Conservation (phyloP, 2,797 vertebrate species). For the Parotocinclus haroldoi region DNA sequence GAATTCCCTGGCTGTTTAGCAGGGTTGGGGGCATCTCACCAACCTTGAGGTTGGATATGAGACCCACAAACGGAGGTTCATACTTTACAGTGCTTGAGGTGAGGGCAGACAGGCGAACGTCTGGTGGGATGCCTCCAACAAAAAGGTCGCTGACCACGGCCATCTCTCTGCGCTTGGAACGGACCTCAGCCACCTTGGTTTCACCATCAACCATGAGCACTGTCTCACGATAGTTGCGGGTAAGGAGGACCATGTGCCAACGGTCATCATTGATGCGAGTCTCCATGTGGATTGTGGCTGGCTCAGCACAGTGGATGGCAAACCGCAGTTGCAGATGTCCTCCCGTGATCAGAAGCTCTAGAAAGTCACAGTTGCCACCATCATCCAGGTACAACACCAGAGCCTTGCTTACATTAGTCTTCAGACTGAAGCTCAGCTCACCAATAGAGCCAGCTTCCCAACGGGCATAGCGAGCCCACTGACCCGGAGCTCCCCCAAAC, state of each 20-base stretch:
- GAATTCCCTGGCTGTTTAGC: constrained; percentile 87
- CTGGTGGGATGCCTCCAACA: constrained; percentile 89
- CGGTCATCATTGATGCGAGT: constrained; percentile 82
- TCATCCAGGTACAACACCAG: constrained; percentile 91
- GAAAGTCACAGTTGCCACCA: constrained; percentile 92
- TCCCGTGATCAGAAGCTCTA: constrained; percentile 84
- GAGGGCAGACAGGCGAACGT: constrained; percentile 86
- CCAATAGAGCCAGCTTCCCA: constrained; percentile 83
- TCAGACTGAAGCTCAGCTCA: constrained; percentile 88
- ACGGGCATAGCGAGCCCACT: constrained; percentile 90
- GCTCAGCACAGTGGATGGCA: constrained; percentile 89
- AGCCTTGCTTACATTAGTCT: constrained; percentile 84
- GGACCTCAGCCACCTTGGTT: constrained; percentile 81
- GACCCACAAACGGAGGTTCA: constrained; percentile 85
- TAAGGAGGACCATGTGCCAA: constrained; percentile 91
- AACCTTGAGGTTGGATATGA: constrained; percentile 88
- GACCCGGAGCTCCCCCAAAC: constrained; percentile 85
- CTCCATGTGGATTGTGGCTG: constrained; percentile 79
- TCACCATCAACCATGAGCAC: constrained; percentile 85
- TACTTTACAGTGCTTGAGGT: constrained; percentile 93
- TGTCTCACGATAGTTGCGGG: constrained; percentile 83
- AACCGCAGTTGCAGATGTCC: constrained; percentile 86
- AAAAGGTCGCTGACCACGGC: constrained; percentile 90
- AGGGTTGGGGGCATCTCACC: constrained; percentile 84
- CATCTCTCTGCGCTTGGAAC: constrained; percentile 90